Base-by-base conservation (phyloP, 2,888 invertebrate genomes). In the Meteorus cinctellus region DNA sequence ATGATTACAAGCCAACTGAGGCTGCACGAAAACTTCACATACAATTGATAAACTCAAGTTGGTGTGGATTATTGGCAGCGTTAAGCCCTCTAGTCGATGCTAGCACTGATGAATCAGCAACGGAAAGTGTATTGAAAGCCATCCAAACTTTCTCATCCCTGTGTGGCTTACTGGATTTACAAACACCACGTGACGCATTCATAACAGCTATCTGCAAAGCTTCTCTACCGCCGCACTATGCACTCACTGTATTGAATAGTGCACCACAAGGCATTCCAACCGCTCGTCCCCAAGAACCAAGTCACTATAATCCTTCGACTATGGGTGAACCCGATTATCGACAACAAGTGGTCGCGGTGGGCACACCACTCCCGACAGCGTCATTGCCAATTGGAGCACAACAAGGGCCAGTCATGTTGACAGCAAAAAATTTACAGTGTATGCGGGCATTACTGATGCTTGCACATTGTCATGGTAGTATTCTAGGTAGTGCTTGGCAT, bases 271-370 rank as follows among this genome's bases (percentile, higher is more conserved):
- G 92, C 70, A 90, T 91, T 66, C 85, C 88, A 84, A 90, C 85
- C 84, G 87, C 83, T 16, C 82, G 85, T 48, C 83, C 86, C 29
- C 88, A 88, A 77, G 88, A 88, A 63, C 77, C 81, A n/a, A 74
- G 78, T 31, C 82, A 89, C 27, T 90, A 87, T 66, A 88, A 87
- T 79, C 89, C 86, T 85, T 86, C 84, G 4, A 86, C 85, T 45
- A 87, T 90, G 72, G 90, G 91, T n/a, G 95, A 95, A 80, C 93
- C 93, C 5, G 97, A 96, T 90, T 95, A 94, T 89, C 91, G 96
- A 36, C 97, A 97, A 86, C 98, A 99, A 91, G 97, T 99, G 79
- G 98, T 99, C 63, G 98, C 98, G 81, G 98, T 99, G 78, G 99
- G 99, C 31, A 98, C 98, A 0, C 97, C 98, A 29, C 91, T 98